Conservation (phyloP, 1,140 invertebrate genomes). For the Agrilus planipennis region DNA sequence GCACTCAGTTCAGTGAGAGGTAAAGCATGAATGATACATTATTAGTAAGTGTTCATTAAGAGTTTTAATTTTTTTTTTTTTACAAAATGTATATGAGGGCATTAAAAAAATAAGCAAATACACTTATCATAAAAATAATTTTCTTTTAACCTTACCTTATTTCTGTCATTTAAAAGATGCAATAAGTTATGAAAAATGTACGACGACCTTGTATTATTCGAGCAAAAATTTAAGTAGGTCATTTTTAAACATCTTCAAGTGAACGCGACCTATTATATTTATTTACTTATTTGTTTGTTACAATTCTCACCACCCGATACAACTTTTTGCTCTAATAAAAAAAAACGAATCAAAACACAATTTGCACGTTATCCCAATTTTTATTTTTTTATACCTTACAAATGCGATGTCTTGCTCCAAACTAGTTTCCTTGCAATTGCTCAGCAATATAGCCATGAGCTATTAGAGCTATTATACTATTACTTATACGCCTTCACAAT, state of each 20-base stretch:
- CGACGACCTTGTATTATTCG: too few species aligned
- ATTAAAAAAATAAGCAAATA: too few species aligned
- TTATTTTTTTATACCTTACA: slow-evolving; percentile 16
- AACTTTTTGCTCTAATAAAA: neutral
- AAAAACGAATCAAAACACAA: neutral
- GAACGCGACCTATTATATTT: neutral
- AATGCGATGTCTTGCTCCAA: slow-evolving; percentile 21
- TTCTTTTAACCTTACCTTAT: too few species aligned
- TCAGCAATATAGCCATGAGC: slow-evolving; percentile 26
- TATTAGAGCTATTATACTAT: slow-evolving; percentile 30
- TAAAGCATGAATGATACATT: too few species aligned
- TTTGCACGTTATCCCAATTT: slow-evolving; percentile 3
- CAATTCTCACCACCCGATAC: neutral
- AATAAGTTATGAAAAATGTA: too few species aligned
- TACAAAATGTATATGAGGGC: too few species aligned
- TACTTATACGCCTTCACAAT: slow-evolving; percentile 31
- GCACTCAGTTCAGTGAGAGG: too few species aligned
- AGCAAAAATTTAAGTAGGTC: too few species aligned
- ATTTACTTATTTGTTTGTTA: neutral
- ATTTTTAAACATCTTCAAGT: neutral
- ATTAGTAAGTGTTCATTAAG: too few species aligned
- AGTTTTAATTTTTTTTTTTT: too few species aligned
- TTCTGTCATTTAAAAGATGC: too few species aligned
- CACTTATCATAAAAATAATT: too few species aligned
- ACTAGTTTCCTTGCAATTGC: slow-evolving; percentile 25